These are phyloP conservation scores for Syngnathus typhle DNA, from an alignment of 2,113 vertebrate species.

Conservation along the genomic window DNA sequence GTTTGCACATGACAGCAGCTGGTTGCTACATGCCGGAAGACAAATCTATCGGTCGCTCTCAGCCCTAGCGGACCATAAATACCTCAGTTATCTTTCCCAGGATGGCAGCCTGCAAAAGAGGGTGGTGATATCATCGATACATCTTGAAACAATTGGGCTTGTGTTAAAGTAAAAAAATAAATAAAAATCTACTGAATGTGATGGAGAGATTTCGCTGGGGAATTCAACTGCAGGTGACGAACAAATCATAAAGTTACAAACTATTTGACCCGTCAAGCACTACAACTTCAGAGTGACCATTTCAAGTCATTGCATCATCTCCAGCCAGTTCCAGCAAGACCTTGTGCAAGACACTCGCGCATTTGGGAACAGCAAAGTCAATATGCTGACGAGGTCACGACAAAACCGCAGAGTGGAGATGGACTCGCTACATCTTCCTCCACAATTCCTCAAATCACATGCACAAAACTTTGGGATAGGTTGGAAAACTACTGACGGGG, in stretches of 20 bases:
- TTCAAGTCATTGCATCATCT: constrained; percentile 20
- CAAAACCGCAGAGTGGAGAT: constrained; percentile 26
- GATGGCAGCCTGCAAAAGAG: constrained; percentile 72
- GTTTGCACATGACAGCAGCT: constrained; percentile 11
- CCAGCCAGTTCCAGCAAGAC: constrained; percentile 25
- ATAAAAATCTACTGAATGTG: constrained; percentile 3
- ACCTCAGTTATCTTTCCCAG: constrained; percentile 77
- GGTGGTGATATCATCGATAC: constrained; percentile 31
- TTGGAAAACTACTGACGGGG: constrained; percentile 15
- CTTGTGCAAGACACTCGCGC: constrained; percentile 49
- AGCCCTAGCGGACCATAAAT: constrained; percentile 57
- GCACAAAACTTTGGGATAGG: background rate
- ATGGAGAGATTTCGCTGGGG: background rate
- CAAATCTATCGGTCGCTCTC: constrained; percentile 53
- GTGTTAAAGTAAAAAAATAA: background rate
- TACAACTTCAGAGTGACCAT: constrained; percentile 10
- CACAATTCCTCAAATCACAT: background rate
- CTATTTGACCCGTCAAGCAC: constrained; percentile 8
- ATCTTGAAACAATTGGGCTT: constrained; percentile 3
- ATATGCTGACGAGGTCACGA: constrained; percentile 44
- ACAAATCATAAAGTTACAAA: constrained; percentile 5
- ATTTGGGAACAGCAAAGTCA: constrained; percentile 41
- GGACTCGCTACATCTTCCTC: constrained; percentile 6
- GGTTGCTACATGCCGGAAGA: constrained; percentile 42
- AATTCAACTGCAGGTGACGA: background rate